phyloP scores from a whole-genome alignment of 2,888 invertebrate genomes.

The Laspeyria flexula region DNA sequence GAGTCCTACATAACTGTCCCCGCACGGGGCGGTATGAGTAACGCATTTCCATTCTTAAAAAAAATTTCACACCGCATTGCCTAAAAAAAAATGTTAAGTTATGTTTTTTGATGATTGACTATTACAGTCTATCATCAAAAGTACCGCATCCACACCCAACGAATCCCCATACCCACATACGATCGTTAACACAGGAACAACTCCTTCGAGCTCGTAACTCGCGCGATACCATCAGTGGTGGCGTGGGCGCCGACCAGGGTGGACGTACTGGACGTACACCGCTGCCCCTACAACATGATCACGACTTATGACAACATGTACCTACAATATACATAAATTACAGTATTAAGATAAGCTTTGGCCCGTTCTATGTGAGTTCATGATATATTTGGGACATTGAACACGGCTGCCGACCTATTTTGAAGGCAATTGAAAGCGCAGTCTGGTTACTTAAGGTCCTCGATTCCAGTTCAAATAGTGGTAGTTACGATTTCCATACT shows the following conservation, averaged over 20 bases:
- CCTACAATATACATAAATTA: slow-evolving; percentile 54
- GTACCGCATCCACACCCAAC: slow-evolving; percentile 21
- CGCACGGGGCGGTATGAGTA: too few relatives aligned
- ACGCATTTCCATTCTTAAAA: too few relatives aligned
- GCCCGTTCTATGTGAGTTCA: slow-evolving; percentile 29
- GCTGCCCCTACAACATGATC: slow-evolving; percentile 37
- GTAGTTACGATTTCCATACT: too few relatives aligned
- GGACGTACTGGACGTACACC: slow-evolving; percentile 36
- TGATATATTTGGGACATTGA: slow-evolving; percentile 27
- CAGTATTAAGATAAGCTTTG: slow-evolving; percentile 60
- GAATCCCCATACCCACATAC: slow-evolving; percentile 25
- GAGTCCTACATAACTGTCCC: too few relatives aligned
- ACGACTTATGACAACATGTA: slow-evolving; percentile 62
- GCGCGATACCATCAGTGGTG: slow-evolving; percentile 49
- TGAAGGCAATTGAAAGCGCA: background rate
- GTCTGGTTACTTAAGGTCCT: background rate
- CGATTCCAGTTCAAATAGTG: too few relatives aligned
- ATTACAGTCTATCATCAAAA: background rate
- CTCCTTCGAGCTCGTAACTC: slow-evolving; percentile 57
- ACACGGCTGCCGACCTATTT: slow-evolving; percentile 8
- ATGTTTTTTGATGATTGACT: too few relatives aligned
- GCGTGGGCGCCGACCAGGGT: slow-evolving; percentile 47
- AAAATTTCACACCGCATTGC: too few relatives aligned
- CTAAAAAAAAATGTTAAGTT: too few relatives aligned
- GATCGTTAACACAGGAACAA: slow-evolving; percentile 48